These are phyloP conservation scores for Lamellibrachia columna DNA, from an alignment of 2,888 invertebrate species.

Conservation along the genomic window DNA sequence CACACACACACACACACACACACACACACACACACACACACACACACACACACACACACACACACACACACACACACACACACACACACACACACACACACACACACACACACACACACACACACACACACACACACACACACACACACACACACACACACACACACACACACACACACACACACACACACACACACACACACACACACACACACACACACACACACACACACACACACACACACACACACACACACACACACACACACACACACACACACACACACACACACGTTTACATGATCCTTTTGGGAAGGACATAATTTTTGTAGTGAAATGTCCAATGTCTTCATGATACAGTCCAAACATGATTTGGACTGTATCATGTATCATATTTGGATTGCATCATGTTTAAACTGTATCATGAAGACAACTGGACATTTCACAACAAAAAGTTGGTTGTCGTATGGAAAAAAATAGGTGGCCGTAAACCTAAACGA, in stretches of 20 bases:
- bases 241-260: slow-evolving; percentile 23
- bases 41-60: slow-evolving; percentile 23
- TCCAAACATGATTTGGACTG: no score
- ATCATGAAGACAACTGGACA: no score
- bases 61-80: neutral
- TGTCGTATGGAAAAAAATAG: no score
- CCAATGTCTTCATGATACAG: no score
- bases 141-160: slow-evolving; percentile 24
- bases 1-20: slow-evolving; percentile 13
- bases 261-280: slow-evolving; percentile 24
- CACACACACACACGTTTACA: neutral
- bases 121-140: slow-evolving; percentile 24
- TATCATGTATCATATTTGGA: no score
- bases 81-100: neutral
- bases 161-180: slow-evolving; percentile 21
- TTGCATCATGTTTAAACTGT: no score
- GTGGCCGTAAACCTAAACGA: no score
- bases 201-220: slow-evolving; percentile 22
- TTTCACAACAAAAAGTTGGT: no score
- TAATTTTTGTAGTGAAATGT: no score
- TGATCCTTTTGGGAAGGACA: no score
- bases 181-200: slow-evolving; percentile 20
- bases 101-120: slow-evolving; percentile 20
- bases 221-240: slow-evolving; percentile 22
- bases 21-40: neutral